Base-by-base conservation (phyloP, 2,113 vertebrate species). In the Chaetodon auriga region DNA sequence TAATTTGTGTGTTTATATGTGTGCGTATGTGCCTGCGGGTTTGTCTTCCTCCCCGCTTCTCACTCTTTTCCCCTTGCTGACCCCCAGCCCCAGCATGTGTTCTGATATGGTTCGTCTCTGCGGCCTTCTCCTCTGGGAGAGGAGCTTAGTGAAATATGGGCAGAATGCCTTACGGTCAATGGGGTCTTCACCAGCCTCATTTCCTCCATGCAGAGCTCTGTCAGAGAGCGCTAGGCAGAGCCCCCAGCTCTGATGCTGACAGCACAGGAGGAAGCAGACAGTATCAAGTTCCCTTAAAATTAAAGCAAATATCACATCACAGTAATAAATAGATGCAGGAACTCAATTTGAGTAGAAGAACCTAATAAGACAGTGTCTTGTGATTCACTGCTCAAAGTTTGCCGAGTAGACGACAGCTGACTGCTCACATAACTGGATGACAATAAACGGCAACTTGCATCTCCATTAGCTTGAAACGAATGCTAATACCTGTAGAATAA, bases 61-160 rank as follows among this genome's bases (percentile, higher is more conserved):
- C 9, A 36, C 46, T 12, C 19, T 69, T n/a, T 23, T 43, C 48
- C 46, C 68, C 16, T 16, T 15, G 30, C 65, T 30, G n/a, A 83
- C 79, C 83, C 55, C n/a, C 58, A 19, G n/a, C 62, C 55, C 54
- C 74, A 66, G 71, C 81, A 91, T 91, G 82, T 79, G 87, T 74
- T 85, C 64, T 58, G 84, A 91, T 80, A 86, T 78, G 73, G 85
- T 82, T 89, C 45, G 60, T 78, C 81, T 92, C 75, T 85, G 46
- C 46, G 15, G 87, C 68, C 84, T 64, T 71, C 43, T 87, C 90
- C 89, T 73, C 53, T 68, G 80, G 86, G 87, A 88, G 55, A 62
- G 46, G 53, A 30, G 71, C 38, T 69, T 70, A 57, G 60, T 91
- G 85, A 93, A 93, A 93, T 91, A 92, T 90, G 81, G 88, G 66